Conservation (phyloP, 1,140 invertebrate species). For the Delia radicum region DNA sequence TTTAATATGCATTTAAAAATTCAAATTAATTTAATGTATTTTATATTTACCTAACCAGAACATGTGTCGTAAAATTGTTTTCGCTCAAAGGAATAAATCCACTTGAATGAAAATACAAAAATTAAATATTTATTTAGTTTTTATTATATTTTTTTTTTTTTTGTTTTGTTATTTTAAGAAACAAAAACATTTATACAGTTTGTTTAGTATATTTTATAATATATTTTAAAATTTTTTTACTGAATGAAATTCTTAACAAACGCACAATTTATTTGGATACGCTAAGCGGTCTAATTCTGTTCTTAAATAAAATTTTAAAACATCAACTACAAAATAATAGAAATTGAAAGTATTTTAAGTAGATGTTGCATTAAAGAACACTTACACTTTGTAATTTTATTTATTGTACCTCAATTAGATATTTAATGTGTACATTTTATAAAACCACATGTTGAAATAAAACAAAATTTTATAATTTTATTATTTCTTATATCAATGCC, state of each 20-base stretch:
- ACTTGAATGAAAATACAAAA: neutral
- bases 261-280: slow-evolving; percentile 27
- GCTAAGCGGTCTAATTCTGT: slow-evolving; percentile 29
- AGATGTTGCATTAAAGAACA: no score
- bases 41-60: neutral
- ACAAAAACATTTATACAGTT: neutral
- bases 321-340: no score
- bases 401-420: slow-evolving; percentile 6
- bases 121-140: neutral
- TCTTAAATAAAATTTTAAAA: neutral
- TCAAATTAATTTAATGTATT: slow-evolving; percentile 14
- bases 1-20: neutral
- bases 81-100: neutral
- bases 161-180: neutral
- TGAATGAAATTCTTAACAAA: slow-evolving; percentile 14
- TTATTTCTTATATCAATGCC: no score
- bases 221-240: neutral
- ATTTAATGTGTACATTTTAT: neutral
- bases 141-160: neutral
- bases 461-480: no score
- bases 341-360: slow-evolving; percentile 13
- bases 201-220: neutral
- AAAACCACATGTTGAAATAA: neutral
- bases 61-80: neutral
- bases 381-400: neutral